Base-by-base conservation (phyloP, 2,888 invertebrate species). In the Agrochola lychnidis region DNA sequence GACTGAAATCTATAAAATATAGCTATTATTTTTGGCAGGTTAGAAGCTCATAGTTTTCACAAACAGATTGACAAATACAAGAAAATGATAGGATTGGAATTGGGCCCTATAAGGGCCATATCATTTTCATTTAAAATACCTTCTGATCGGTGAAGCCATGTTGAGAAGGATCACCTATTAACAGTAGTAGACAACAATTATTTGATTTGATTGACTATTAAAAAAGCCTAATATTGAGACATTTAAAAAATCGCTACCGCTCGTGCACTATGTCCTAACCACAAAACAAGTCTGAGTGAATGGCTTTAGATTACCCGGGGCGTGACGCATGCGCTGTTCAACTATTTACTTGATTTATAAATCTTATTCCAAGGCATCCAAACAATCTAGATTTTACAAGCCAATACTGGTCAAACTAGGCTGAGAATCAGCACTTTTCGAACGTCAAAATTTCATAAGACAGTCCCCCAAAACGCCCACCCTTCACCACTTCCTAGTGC, bases 281-380 rank as follows among this genome's bases (percentile, higher is more conserved):
- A 30, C 2, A n/a, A 66, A 14, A 40, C 48, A 19, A 76, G 48
- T 78, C 67, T 48, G 14, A 78, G 76, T 67, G 78, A 76, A 78
- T n/a, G 76, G 78, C 48, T 40, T 45, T 64, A 40, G 19, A 40
- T 67, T 30, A 67, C 56, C 40, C 16, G 45, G 78, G 76, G 48
- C 67, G 78, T 76, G 78, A 76, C 78, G 67, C 78, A 78, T 78
- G 68, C 78, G 9, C 67, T 40, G 56, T 40, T 10, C 22, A 57
- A 22, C 25, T 57, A 40, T 67, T 30, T 14, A 78, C 36, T 30
- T 0, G 22, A 14, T 45, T 45, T 40, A 12, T 56, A 45, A 25
- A 76, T 77, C 56, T 9, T 40, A 48, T 40, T 66, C 16, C 22
- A 78, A 56, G 45, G 56, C 25, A 66, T 66, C 9, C 45, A 56